Evolutionary conservation across 2,113 vertebrate species (phyloP).

Genomic region (Periophthalmodon schlosseri): DNA sequence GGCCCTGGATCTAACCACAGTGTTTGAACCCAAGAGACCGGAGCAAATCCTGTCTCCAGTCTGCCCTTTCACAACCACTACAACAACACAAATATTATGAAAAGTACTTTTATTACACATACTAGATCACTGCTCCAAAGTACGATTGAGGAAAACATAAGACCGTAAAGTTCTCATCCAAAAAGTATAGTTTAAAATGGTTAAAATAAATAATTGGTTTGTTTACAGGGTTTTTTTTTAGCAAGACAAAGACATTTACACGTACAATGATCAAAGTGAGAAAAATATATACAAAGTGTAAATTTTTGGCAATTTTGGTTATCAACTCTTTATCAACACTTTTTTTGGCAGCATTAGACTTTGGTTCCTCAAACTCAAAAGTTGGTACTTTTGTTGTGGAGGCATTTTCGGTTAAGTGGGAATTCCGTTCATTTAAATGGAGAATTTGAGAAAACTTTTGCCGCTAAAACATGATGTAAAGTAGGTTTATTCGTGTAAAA

Average conservation of each 20-base stretch:
- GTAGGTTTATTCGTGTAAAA: no score
- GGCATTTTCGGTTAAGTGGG: no score
- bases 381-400: no score
- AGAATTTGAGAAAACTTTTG: no score
- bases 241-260: slow-evolving; percentile 26
- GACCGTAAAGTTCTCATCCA: slow-evolving; percentile 43
- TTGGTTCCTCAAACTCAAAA: no score
- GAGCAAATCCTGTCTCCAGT: slow-evolving; percentile 27
- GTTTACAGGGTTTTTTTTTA: slow-evolving; percentile 22
- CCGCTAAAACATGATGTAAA: no score
- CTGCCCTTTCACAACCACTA: slow-evolving; percentile 1
- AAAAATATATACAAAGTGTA: slow-evolving; percentile 59
- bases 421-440: no score
- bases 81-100: slow-evolving; percentile 39
- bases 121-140: slow-evolving; percentile 47
- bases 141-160: slow-evolving; percentile 43
- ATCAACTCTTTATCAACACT: no score
- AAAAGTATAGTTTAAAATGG: slow-evolving; percentile 55
- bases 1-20: slow-evolving; percentile 52
- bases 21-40: slow-evolving; percentile 14
- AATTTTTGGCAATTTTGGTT: neutral
- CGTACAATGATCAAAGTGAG: slow-evolving; percentile 29
- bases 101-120: slow-evolving; percentile 66
- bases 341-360: no score
- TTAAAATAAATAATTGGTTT: slow-evolving; percentile 74